Evolutionary conservation across 2,888 invertebrate species (phyloP).

Genomic region (Gortyna flavago): DNA sequence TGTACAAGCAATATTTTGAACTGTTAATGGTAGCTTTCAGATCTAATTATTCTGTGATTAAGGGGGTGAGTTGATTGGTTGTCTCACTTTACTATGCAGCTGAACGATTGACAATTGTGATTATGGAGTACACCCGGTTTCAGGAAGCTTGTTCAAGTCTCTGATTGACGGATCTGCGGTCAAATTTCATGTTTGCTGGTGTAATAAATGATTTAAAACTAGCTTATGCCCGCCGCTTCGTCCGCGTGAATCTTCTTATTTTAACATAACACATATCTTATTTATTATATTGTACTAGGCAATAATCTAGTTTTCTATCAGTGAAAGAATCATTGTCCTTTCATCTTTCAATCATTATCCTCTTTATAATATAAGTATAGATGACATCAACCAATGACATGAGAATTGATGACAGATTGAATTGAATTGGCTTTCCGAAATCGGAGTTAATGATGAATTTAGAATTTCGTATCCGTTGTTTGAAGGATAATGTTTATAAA

Average conservation of each 20-base stretch:
- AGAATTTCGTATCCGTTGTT: background rate
- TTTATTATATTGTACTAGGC: too few species aligned
- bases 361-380: too few species aligned
- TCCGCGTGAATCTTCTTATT: background rate
- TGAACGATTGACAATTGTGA: conserved; percentile 46
- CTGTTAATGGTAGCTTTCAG: conserved; percentile 52
- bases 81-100: conserved; percentile 39
- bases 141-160: background rate
- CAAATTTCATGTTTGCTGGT: conserved; percentile 3
- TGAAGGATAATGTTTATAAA: conserved; percentile 20
- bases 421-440: background rate
- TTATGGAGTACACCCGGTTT: background rate
- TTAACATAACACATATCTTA: too few species aligned
- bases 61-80: conserved; percentile 38
- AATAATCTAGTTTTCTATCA: too few species aligned
- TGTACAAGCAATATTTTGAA: conserved; percentile 29
- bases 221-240: background rate
- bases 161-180: conserved; percentile 16
- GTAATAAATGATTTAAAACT: background rate
- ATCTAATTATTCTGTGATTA: conserved; percentile 51
- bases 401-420: background rate
- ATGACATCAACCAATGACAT: background rate
- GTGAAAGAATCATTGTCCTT: background rate
- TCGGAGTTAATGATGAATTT: background rate
- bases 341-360: too few species aligned